phyloP scores from a whole-genome alignment of 2,888 invertebrate genomes.

The Stenolophus ochropezus region DNA sequence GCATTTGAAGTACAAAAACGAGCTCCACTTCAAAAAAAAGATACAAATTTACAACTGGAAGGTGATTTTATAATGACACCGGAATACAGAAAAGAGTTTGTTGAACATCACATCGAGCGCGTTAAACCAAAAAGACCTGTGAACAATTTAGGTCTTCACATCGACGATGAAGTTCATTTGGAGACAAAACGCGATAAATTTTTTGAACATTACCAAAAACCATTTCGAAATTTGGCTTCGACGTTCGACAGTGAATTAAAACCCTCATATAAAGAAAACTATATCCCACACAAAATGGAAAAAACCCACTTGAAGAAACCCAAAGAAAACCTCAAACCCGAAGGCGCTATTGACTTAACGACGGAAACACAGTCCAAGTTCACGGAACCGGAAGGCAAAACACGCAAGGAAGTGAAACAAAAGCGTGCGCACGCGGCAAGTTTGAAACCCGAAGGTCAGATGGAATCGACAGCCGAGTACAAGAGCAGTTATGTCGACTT shows the following conservation, averaged over 20 bases:
- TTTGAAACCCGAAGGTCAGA: conserved; percentile 66
- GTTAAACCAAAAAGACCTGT: conserved; percentile 66
- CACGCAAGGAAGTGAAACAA: conserved; percentile 61
- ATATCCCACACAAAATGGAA: conserved; percentile 63
- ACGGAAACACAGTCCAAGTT: conserved; percentile 66
- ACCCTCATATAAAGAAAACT: conserved; percentile 70
- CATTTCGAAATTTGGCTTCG: conserved; percentile 63
- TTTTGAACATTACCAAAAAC: conserved; percentile 69
- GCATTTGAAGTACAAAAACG: conserved; percentile 72
- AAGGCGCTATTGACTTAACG: conserved; percentile 62
- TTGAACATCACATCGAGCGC: conserved; percentile 67
- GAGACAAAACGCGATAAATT: conserved; percentile 72
- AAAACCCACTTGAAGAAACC: conserved; percentile 61
- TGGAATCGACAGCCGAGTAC: conserved; percentile 68
- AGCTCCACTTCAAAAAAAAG: conserved; percentile 71
- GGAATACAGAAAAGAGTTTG: conserved; percentile 72
- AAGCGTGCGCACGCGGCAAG: conserved; percentile 61
- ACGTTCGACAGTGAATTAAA: conserved; percentile 62
- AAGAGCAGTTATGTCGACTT: conserved; percentile 72
- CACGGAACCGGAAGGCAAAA: too few species aligned
- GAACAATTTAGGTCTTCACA: conserved; percentile 67
- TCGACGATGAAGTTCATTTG: conserved; percentile 72
- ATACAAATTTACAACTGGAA: conserved; percentile 74
- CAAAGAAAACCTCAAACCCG: conserved; percentile 66
- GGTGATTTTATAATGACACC: conserved; percentile 73